Percentiles rank a stretch among this genome's conserved stretches.
These are phyloP conservation scores for Aproaerema taeniolella DNA, from an alignment of 2,888 invertebrate genomes.

Conservation along the genomic window DNA sequence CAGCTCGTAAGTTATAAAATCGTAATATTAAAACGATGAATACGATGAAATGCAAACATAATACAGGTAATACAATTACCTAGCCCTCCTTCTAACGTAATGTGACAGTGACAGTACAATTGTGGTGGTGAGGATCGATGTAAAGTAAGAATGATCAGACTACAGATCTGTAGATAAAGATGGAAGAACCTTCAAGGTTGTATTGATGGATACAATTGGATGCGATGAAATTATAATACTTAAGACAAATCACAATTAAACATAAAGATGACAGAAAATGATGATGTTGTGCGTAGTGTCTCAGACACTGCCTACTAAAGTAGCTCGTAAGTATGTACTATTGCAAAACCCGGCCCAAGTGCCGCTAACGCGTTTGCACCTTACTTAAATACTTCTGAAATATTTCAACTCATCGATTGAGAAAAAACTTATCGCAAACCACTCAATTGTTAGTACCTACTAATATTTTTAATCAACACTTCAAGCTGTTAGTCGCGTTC, in stretches of 20 bases:
- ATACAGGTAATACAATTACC: slow-evolving; percentile 42
- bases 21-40: slow-evolving; percentile 44
- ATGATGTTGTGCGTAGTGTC: slow-evolving; percentile 57
- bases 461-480: slow-evolving; percentile 53
- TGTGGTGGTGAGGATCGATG: background rate
- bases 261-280: slow-evolving; percentile 27
- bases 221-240: slow-evolving; percentile 6
- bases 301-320: slow-evolving; percentile 41
- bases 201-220: background rate
- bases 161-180: slow-evolving; percentile 13
- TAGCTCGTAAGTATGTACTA: slow-evolving; percentile 49
- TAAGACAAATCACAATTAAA: no score
- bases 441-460: slow-evolving; percentile 68
- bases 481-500: slow-evolving; percentile 69
- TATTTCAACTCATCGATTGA: slow-evolving; percentile 41
- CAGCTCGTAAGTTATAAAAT: slow-evolving; percentile 60
- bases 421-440: slow-evolving; percentile 63
- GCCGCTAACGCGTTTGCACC: slow-evolving; percentile 35
- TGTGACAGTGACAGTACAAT: background rate
- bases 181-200: no score
- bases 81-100: slow-evolving; percentile 28
- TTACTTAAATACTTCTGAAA: slow-evolving; percentile 29
- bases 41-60: slow-evolving; percentile 63
- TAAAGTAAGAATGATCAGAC: slow-evolving; percentile 1
- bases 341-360: slow-evolving; percentile 69